Evolutionary conservation across 37 sponge, comb jelly and placozoan genomes (phyloP).

Genomic region (Bolinopsis microptera): DNA sequence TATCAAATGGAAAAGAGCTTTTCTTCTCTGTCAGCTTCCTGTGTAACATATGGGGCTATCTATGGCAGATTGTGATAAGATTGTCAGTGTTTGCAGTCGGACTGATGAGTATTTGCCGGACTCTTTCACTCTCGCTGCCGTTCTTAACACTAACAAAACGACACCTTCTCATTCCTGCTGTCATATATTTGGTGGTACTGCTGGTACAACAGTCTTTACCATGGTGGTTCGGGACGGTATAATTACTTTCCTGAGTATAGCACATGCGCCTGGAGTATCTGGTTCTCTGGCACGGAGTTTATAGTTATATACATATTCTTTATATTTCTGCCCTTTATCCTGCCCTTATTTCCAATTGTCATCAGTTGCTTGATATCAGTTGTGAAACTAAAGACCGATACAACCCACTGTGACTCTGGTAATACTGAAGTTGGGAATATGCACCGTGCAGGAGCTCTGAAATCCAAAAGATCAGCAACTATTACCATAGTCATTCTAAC

Average conservation of each 20-base stretch:
- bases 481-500: conserved; percentile 3
- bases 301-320: background rate
- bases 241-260: too few relatives aligned
- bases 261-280: background rate
- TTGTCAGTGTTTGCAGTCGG: conserved; percentile 3
- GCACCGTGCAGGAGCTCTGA: too few relatives aligned
- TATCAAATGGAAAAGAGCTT: background rate
- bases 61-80: background rate
- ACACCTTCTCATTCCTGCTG: background rate
- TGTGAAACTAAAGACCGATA: background rate
- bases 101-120: background rate
- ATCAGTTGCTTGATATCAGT: conserved; percentile 5
- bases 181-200: background rate
- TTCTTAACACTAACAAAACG: background rate
- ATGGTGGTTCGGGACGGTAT: background rate
- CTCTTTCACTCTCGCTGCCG: background rate
- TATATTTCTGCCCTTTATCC: background rate
- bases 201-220: background rate
- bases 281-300: background rate
- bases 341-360: conserved; percentile 4
- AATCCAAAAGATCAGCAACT: background rate
- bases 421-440: background rate
- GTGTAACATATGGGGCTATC: conserved; percentile 1
- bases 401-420: background rate
- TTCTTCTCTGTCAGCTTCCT: conserved; percentile 13